phyloP scores from a whole-genome alignment of 2,113 vertebrate genomes.

The Apus apus region DNA sequence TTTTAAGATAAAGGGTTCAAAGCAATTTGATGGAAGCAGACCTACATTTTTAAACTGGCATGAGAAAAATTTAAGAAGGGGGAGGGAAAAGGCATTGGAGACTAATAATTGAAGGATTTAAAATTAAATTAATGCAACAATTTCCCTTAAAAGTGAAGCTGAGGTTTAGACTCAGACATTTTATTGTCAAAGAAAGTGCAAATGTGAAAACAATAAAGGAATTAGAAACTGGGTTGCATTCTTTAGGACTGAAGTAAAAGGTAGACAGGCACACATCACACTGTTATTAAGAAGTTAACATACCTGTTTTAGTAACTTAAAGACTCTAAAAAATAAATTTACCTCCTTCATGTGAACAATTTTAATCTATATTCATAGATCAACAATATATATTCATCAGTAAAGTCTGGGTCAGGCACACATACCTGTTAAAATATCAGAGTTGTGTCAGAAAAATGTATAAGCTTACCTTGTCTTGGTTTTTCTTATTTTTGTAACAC shows the following conservation, averaged over 20 bases:
- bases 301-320: neutral
- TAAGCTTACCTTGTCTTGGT: slow-evolving; percentile 85
- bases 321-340: neutral
- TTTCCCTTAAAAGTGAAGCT: neutral
- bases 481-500: slow-evolving; percentile 83
- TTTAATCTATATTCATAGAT: neutral
- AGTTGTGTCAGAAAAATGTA: neutral
- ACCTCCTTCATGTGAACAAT: neutral
- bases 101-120: neutral
- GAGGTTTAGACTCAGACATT: neutral
- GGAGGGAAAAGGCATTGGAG: neutral
- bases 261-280: neutral
- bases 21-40: neutral
- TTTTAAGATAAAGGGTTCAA: neutral
- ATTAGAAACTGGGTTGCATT: neutral
- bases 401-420: neutral
- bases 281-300: neutral
- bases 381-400: neutral
- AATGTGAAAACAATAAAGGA: neutral
- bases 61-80: neutral
- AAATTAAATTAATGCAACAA: neutral
- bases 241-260: neutral
- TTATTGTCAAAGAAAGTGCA: neutral
- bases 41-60: neutral
- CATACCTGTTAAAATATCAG: neutral